Conservation (phyloP, 2,888 invertebrate genomes). For the Coelinius sp. region DNA sequence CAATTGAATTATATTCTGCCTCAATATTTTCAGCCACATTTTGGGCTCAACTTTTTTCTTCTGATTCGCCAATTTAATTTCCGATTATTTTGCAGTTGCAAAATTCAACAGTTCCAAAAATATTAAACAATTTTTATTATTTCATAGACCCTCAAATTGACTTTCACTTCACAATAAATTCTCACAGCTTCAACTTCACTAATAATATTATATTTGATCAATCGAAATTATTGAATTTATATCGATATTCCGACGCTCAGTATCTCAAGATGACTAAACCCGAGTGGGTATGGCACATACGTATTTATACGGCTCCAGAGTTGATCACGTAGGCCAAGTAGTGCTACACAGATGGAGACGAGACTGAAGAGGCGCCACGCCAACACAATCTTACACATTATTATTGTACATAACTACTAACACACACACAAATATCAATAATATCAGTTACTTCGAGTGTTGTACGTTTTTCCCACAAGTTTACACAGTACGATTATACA, state of each 20-base stretch:
- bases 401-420: background rate
- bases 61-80: background rate
- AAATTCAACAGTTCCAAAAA: background rate
- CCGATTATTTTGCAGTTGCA: background rate
- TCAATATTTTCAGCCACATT: constrained; percentile 67
- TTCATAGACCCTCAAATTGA: too few relatives aligned
- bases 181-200: background rate
- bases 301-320: constrained; percentile 4
- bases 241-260: background rate
- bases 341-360: background rate
- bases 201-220: background rate
- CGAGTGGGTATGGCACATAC: background rate
- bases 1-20: constrained; percentile 65
- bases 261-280: constrained; percentile 3
- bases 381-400: background rate
- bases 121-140: too few relatives aligned
- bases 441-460: constrained; percentile 56
- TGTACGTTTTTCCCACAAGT: constrained; percentile 29
- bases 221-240: too few relatives aligned
- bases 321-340: constrained; percentile 12
- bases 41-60: constrained; percentile 35
- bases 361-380: background rate
- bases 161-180: background rate
- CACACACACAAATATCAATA: constrained; percentile 54
- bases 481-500: background rate